Conservation (phyloP, 2,797 vertebrate genomes). For the Pampus argenteus region DNA sequence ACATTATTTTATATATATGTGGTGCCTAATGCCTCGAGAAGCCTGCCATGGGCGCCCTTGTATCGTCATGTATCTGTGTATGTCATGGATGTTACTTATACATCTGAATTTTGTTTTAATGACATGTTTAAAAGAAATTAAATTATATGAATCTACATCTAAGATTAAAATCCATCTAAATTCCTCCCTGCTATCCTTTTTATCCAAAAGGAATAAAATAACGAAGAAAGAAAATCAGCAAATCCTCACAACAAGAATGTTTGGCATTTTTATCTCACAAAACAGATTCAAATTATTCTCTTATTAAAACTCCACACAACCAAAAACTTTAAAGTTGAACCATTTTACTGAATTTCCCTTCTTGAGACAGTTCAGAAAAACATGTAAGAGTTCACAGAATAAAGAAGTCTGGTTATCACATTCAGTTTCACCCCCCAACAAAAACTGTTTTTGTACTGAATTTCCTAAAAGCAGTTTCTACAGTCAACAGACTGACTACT, state of each 20-base stretch:
- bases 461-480: slow-evolving; percentile 15
- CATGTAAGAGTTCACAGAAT: slow-evolving; percentile 8
- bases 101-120: not conserved
- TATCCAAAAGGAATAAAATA: not conserved
- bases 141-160: no score
- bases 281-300: no score
- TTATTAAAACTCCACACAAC: not conserved
- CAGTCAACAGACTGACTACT: slow-evolving; percentile 14
- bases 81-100: no score
- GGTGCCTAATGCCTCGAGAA: not conserved
- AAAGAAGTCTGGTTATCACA: slow-evolving; percentile 3
- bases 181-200: not conserved
- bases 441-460: slow-evolving; percentile 10
- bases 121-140: slow-evolving; percentile 1
- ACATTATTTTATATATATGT: not conserved
- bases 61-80: not conserved
- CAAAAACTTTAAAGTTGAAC: not conserved
- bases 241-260: not conserved
- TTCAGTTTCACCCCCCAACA: not conserved
- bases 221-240: not conserved
- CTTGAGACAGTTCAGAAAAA: not conserved
- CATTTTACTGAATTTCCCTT: slow-evolving; percentile 13
- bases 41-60: not conserved
- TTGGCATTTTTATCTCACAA: not conserved
- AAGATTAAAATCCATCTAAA: not conserved